Conservation (phyloP, 1,140 invertebrate genomes). For the Philotrypesis tridentata region DNA sequence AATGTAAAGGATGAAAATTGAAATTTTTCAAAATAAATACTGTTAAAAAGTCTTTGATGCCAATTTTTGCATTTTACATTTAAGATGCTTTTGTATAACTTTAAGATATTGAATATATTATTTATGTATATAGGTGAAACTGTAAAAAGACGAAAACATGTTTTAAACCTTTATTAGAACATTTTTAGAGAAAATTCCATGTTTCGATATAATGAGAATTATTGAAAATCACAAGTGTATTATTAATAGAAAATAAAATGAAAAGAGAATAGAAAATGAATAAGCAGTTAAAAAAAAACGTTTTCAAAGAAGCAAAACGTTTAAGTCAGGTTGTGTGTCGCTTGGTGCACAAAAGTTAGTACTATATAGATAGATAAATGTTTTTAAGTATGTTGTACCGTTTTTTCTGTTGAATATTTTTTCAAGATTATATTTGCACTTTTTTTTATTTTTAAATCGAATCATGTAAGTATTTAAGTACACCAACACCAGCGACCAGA, state of each 20-base stretch:
- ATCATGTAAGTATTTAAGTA: constrained; percentile 10
- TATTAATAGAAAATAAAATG: not conserved
- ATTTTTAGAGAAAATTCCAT: constrained; percentile 14
- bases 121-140: constrained; percentile 29
- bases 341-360: constrained; percentile 38
- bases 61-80: constrained; percentile 44
- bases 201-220: constrained; percentile 22
- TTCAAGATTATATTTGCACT: constrained; percentile 28
- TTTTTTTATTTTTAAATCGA: constrained; percentile 35
- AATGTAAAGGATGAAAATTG: constrained; percentile 11
- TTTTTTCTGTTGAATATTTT: constrained; percentile 26
- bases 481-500: not conserved
- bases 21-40: constrained; percentile 33
- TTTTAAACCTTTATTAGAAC: constrained; percentile 21
- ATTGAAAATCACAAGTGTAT: constrained; percentile 46
- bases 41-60: constrained; percentile 27
- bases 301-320: constrained; percentile 10
- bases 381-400: constrained; percentile 25
- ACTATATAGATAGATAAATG: constrained; percentile 34
- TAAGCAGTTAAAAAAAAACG: not conserved
- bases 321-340: constrained; percentile 11
- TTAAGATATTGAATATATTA: constrained; percentile 30
- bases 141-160: constrained; percentile 7
- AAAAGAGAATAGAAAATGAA: not conserved
- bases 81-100: constrained; percentile 36